Percentiles rank a stretch among this genome's conserved stretches.
Conservation (phyloP, 92 coral and sea anemone species). For the Phenganax marumi region DNA sequence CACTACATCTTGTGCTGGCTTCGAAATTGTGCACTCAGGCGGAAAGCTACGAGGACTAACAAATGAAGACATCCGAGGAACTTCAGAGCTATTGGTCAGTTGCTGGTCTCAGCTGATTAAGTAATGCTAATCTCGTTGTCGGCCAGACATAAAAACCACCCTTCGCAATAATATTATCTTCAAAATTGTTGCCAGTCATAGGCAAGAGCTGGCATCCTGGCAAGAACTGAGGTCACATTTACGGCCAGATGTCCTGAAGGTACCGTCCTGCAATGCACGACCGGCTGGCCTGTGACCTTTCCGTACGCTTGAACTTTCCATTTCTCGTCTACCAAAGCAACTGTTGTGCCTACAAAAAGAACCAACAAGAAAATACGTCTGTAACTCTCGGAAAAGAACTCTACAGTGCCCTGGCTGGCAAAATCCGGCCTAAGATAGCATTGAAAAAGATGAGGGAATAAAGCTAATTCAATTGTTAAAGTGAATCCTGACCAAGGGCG, state of each 20-base stretch:
- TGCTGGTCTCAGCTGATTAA: not conserved
- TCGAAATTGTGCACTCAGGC: too few relatives aligned
- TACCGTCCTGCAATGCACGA: not conserved
- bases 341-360: not conserved
- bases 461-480: too few relatives aligned
- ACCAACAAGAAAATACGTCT: not conserved
- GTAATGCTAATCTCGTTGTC: not conserved
- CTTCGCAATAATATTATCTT: not conserved
- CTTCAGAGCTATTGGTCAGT: not conserved
- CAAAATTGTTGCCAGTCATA: not conserved
- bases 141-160: slow-evolving; percentile 15
- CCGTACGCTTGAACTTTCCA: not conserved
- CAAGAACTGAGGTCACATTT: not conserved
- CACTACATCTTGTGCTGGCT: too few relatives aligned
- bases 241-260: not conserved
- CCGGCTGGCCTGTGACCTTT: not conserved
- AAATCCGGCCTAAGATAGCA: too few relatives aligned
- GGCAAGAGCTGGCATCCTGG: not conserved
- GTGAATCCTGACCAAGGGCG: too few relatives aligned
- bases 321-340: not conserved
- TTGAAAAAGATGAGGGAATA: too few relatives aligned
- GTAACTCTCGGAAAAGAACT: not conserved
- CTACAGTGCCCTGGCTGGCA: too few relatives aligned
- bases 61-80: too few relatives aligned
- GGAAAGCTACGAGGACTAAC: too few relatives aligned